phyloP scores from a whole-genome alignment of 2,888 invertebrate species.

The Drosophila affinis region DNA sequence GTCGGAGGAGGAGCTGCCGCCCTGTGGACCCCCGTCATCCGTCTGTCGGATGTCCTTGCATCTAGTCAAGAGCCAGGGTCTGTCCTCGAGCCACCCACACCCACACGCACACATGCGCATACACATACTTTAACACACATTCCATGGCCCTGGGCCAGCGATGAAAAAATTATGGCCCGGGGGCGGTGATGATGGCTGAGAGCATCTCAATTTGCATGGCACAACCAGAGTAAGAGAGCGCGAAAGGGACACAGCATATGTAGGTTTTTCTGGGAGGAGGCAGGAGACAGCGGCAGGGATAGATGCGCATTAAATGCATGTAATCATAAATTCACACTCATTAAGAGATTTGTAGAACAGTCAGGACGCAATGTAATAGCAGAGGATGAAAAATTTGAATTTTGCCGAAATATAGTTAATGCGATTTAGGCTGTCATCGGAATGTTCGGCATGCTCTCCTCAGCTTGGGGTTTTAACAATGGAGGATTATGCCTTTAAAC shows the following conservation, averaged over 20 bases:
- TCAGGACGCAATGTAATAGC: slow-evolving; percentile 19
- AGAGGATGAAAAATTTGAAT: slow-evolving; percentile 55
- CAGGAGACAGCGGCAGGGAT: neutral
- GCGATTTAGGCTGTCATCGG: slow-evolving; percentile 32
- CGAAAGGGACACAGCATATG: neutral
- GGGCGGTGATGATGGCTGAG: slow-evolving; percentile 28
- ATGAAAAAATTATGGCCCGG: neutral
- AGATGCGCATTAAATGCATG: slow-evolving; percentile 66
- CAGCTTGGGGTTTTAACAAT: neutral
- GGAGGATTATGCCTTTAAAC: no score
- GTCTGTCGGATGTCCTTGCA: neutral
- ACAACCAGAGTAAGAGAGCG: slow-evolving; percentile 42
- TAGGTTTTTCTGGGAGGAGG: neutral
- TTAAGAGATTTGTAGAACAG: slow-evolving; percentile 71
- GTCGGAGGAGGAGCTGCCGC: slow-evolving; percentile 40
- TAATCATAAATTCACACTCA: slow-evolving; percentile 78
- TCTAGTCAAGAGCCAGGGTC: slow-evolving; percentile 11
- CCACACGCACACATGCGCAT: neutral
- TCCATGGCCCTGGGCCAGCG: slow-evolving; percentile 19
- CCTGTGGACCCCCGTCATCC: neutral
- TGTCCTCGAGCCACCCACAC: slow-evolving; percentile 32
- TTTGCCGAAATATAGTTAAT: slow-evolving; percentile 55
- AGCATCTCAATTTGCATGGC: slow-evolving; percentile 77
- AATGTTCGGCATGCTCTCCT: neutral
- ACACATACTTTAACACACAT: neutral